Conservation (phyloP, 2,113 vertebrate species). For the Anarrhichthys ocellatus region DNA sequence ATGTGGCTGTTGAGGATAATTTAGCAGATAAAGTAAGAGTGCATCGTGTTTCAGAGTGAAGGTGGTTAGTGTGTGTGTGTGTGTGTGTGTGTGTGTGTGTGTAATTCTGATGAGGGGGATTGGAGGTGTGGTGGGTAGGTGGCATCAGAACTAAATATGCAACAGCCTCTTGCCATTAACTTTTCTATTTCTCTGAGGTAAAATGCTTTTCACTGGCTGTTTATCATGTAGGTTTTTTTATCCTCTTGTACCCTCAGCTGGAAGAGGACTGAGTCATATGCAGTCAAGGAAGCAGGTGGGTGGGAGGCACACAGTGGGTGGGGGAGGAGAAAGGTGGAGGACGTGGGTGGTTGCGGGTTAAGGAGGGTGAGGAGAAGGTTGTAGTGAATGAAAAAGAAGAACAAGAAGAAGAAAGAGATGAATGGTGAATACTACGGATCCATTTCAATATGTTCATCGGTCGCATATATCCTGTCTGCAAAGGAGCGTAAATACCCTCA, state of each 20-base stretch:
- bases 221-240: conserved; percentile 60
- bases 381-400: conserved; percentile 57
- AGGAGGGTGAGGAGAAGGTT: conserved; percentile 17
- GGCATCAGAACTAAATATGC: conserved; percentile 41
- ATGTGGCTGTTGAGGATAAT: conserved; percentile 70
- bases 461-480: background rate
- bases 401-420: conserved; percentile 32
- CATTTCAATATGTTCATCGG: conserved; percentile 40
- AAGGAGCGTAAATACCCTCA: conserved; percentile 7
- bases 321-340: conserved; percentile 9
- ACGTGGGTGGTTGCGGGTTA: conserved; percentile 41
- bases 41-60: conserved; percentile 39
- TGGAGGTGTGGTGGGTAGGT: conserved; percentile 10
- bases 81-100: conserved; percentile 24
- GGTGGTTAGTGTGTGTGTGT: conserved; percentile 13
- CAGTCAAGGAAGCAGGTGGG: conserved; percentile 65
- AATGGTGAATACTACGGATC: conserved; percentile 57
- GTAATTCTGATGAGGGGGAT: conserved; percentile 10
- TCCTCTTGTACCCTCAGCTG: conserved; percentile 64
- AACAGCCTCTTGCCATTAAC: conserved; percentile 50
- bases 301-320: conserved; percentile 51
- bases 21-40: conserved; percentile 48
- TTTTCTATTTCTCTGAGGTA: conserved; percentile 59
- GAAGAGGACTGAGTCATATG: conserved; percentile 77
- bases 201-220: conserved; percentile 59